phyloP scores from a whole-genome alignment of 1,140 invertebrate species.

The Drosophila quadrilineata region DNA sequence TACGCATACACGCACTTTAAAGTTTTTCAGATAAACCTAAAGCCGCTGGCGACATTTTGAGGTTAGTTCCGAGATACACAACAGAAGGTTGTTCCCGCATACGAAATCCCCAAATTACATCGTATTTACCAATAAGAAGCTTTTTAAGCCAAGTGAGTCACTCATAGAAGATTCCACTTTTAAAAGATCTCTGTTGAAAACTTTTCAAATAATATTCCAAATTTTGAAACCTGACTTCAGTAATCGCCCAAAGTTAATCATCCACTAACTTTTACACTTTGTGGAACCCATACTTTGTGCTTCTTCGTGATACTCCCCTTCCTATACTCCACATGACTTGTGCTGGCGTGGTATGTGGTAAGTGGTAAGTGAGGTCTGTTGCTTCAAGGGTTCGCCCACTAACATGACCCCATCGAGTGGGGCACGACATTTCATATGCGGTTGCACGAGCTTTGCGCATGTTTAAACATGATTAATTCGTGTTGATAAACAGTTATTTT shows the following conservation, averaged over 20 bases:
- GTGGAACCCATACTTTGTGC: too few species aligned
- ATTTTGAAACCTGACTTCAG: too few species aligned
- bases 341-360: conserved; percentile 16
- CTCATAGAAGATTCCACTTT: too few species aligned
- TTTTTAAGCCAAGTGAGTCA: too few species aligned
- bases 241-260: too few species aligned
- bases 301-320: too few species aligned
- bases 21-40: conserved; percentile 58
- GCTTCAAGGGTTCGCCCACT: conserved; percentile 2
- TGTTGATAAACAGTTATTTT: conserved; percentile 76
- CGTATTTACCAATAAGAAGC: neutral
- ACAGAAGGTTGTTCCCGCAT: conserved; percentile 16
- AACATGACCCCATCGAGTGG: conserved; percentile 51
- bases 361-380: neutral
- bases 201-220: too few species aligned
- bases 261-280: too few species aligned
- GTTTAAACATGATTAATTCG: conserved; percentile 73
- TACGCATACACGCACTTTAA: conserved; percentile 54
- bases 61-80: neutral
- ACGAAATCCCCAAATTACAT: neutral
- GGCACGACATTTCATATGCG: conserved; percentile 68
- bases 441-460: conserved; percentile 46
- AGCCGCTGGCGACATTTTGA: conserved; percentile 40
- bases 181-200: too few species aligned
- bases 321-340: too few species aligned